Evolutionary conservation across 2,113 vertebrate genomes (phyloP), one percentile per base, ranked within the genome.

Genomic region (Hippocampus abdominalis): DNA sequence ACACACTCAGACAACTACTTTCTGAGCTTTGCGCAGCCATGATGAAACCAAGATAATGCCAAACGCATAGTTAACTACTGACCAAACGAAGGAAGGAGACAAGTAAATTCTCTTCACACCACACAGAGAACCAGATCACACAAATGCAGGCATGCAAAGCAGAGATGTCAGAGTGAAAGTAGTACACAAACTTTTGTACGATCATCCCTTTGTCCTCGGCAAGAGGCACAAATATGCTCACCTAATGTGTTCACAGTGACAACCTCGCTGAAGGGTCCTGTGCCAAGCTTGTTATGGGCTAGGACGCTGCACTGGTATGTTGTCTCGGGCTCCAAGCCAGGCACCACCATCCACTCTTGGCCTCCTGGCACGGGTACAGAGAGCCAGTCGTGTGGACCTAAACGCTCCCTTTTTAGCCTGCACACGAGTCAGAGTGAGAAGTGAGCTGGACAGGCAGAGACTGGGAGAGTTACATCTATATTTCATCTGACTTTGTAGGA

Each of bases 231-330:
- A 29, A 64, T 27, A 4, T 16, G 73, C 95, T 89, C 69, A 98
- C 96, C 96, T 96, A 97, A 92, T 92, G 97, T 99, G 92, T 95
- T 98, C 94, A 98, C 95, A 95, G 96, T 98, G 96, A 98, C 94
- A 93, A 99, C 96, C 90, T 98, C 95, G 88, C 97, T 98, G 95
- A 99, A 99, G 88, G 96, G 95, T 84, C 96, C 97, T 66, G 94
- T 98, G 59, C 97, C 97, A 87, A 98, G 93, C 88, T 95, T 98
- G 92, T 99, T 99, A 83, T 96, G 95, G 85, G 97, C 95, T 91
- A 99, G 93, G 86, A 98, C 92, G 77, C 97, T 99, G 93, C 98
- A 98, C 93, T 99, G 96, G 91, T 99, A 99, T 0, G 94, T 94
- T 4, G 96, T 98, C 93, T 98, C 95, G 0, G 96, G 93, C 91